phyloP scores from a whole-genome alignment of 2,888 invertebrate genomes.

The Dione juno region DNA sequence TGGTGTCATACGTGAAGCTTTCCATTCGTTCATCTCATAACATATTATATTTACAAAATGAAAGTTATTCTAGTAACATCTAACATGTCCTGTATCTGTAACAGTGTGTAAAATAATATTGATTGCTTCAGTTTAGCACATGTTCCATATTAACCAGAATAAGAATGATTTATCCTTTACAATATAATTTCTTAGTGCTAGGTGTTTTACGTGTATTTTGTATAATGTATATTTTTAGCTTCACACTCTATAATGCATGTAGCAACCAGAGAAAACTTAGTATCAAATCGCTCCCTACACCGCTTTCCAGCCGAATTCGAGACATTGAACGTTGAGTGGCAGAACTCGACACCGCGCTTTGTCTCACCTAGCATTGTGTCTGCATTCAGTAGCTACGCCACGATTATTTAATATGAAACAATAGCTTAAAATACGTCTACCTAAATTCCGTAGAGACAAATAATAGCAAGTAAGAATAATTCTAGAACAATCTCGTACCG shows the following conservation, averaged over 20 bases:
- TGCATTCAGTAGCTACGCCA: neutral
- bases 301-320: too few relatives aligned
- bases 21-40: slow-evolving; percentile 2
- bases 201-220: too few relatives aligned
- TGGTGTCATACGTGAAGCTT: slow-evolving; percentile 21
- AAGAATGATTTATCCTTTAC: too few relatives aligned
- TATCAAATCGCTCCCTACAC: too few relatives aligned
- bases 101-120: neutral
- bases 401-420: neutral
- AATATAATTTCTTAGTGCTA: too few relatives aligned
- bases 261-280: too few relatives aligned
- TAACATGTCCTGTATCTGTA: neutral
- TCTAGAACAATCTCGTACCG: slow-evolving; percentile 34
- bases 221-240: too few relatives aligned
- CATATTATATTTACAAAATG: slow-evolving; percentile 15
- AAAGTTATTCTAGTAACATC: neutral
- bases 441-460: slow-evolving; percentile 13
- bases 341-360: too few relatives aligned
- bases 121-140: neutral
- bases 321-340: too few relatives aligned
- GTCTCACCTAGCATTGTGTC: too few relatives aligned
- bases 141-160: too few relatives aligned
- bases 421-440: neutral
- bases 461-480: slow-evolving; percentile 31
- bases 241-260: too few relatives aligned